Percentiles rank a stretch among this genome's conserved stretches.
Evolutionary conservation across 2,888 invertebrate species (phyloP).

Genomic region (Blastobasis lacticolella): DNA sequence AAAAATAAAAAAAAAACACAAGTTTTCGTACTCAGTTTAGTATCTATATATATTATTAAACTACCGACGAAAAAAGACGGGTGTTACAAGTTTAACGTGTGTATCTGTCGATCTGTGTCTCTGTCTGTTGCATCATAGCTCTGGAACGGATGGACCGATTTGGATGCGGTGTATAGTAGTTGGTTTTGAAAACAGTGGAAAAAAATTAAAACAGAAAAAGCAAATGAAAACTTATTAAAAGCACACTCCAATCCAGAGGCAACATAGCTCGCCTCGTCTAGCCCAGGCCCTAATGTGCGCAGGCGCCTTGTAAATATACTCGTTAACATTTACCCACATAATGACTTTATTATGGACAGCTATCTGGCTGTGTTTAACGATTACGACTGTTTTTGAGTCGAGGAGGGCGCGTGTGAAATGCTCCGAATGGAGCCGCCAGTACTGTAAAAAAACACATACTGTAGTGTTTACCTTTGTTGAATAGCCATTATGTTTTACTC

Average conservation of each 20-base stretch:
- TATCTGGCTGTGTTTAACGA: slow-evolving; percentile 30
- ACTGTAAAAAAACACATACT: neutral
- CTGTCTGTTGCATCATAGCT: too few relatives aligned
- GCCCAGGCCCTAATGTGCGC: slow-evolving; percentile 50
- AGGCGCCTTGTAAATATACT: slow-evolving; percentile 59
- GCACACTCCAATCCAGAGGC: slow-evolving; percentile 18
- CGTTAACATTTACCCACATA: slow-evolving; percentile 62
- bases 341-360: slow-evolving; percentile 61
- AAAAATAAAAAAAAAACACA: too few relatives aligned
- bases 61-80: too few relatives aligned
- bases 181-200: too few relatives aligned
- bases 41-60: too few relatives aligned
- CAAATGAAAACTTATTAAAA: neutral
- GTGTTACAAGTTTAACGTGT: too few relatives aligned
- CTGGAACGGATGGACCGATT: too few relatives aligned
- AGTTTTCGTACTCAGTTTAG: too few relatives aligned
- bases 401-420: slow-evolving; percentile 10
- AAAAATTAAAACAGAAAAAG: neutral
- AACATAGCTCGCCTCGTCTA: slow-evolving; percentile 19
- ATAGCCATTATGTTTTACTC: neutral
- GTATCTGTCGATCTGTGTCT: too few relatives aligned
- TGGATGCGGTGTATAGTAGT: too few relatives aligned
- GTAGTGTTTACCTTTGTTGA: neutral
- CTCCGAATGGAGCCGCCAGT: neutral
- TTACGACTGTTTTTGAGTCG: slow-evolving; percentile 13